Base-by-base conservation (phyloP, 2,888 invertebrate genomes). In the Diaphora mendica region DNA sequence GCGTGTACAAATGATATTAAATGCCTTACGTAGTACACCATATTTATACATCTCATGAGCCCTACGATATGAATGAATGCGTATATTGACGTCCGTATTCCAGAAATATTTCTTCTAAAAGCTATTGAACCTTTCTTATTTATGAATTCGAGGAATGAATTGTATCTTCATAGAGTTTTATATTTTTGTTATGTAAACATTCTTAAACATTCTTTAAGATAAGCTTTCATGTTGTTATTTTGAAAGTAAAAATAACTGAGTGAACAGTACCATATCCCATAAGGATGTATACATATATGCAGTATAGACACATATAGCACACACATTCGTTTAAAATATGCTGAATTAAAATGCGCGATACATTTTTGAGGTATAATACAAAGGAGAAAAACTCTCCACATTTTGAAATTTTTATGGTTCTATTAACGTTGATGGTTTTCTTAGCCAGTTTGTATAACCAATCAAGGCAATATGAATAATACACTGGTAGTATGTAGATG, bases 101-200 rank as follows among this genome's bases (percentile, higher is more conserved):
- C 30, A 51, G 51, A 51, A 64, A 68, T 68, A 59, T 72, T 64
- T 64, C 68, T 64, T 35, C 39, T 67, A 64, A 68, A 44, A 62
- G 62, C 64, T 23, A 68, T 72, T 64, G 35, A 68, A 68, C 68
- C 68, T 72, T 51, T 68, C 64, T 68, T 15, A 64, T 68, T 33
- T 33, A 44, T 33, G 62, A 68, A 62, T 72, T 26, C 67, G 4
- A 42, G 67, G 59, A 59, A 72, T 72, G 44, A 48, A 48, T 67
- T 23, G 48, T 67, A 23, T 67, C 48, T 67, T 67, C 48, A 48
- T 48, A 67, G 33, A 23, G 0, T 67, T 48, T 44, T 67, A 48
- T 48, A 33, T 67, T 30, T 33, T 33, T 67, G 13, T 4, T 67
- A 67, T 48, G 48, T 48, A 30, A 15, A 62, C 30, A 30, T 67